These are phyloP conservation scores for Oryzias curvinotus DNA, from an alignment of 2,113 vertebrate species.

Conservation along the genomic window DNA sequence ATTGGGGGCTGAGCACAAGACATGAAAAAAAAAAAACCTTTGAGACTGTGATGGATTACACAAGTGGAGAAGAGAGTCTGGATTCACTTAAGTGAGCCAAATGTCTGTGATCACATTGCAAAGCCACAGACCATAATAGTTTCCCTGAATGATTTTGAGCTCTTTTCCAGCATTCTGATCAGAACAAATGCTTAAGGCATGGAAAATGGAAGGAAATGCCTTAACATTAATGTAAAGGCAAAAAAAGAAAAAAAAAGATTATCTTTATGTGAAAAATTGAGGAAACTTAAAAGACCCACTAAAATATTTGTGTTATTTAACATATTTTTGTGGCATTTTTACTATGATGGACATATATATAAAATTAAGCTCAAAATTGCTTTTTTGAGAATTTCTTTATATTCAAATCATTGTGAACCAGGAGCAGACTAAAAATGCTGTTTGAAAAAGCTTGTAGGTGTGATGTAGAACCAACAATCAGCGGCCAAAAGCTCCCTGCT, in stretches of 20 bases:
- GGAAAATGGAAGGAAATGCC: neutral
- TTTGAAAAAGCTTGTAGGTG: too few relatives aligned
- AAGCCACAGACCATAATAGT: neutral
- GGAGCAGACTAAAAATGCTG: too few relatives aligned
- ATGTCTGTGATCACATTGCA: conserved; percentile 31
- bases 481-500: too few relatives aligned
- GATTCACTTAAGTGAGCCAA: conserved; percentile 31
- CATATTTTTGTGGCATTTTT: too few relatives aligned
- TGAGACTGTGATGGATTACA: conserved; percentile 36
- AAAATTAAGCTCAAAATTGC: too few relatives aligned
- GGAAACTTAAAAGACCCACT: too few relatives aligned
- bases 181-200: neutral
- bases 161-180: conserved; percentile 9
- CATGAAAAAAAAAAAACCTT: conserved; percentile 36
- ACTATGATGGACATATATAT: too few relatives aligned
- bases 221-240: neutral
- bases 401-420: too few relatives aligned
- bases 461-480: too few relatives aligned
- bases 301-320: too few relatives aligned
- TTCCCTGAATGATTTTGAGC: conserved; percentile 1
- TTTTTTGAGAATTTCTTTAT: too few relatives aligned
- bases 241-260: neutral
- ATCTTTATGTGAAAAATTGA: too few relatives aligned
- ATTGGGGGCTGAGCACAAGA: conserved; percentile 1
- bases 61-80: conserved; percentile 28